A percentile compares a stretch with the other conserved stretches of the same genome.
phyloP scores from a whole-genome alignment of 2,113 vertebrate species.

The Hucho hucho region DNA sequence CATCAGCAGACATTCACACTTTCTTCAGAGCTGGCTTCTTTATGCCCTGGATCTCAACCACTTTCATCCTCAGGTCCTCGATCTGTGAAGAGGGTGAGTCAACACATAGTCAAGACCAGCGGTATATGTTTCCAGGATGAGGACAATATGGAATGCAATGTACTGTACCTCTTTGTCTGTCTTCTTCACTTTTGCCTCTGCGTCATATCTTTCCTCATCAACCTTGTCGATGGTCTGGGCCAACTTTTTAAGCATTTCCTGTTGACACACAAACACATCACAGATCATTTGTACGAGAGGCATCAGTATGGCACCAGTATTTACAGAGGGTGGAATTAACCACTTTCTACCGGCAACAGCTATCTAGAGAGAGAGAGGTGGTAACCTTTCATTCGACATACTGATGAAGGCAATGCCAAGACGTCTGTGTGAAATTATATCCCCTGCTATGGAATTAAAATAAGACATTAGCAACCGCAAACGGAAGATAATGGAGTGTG shows the following conservation, averaged over 20 bases:
- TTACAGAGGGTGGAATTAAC: too few relatives aligned
- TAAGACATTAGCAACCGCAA: too few relatives aligned
- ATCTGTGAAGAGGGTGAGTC: constrained; percentile 31
- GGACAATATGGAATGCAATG: neutral
- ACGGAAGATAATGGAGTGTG: too few relatives aligned
- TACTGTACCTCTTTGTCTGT: constrained; percentile 84
- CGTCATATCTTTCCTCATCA: constrained; percentile 93
- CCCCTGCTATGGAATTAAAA: too few relatives aligned
- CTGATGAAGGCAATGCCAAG: too few relatives aligned
- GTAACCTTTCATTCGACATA: too few relatives aligned
- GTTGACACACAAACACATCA: constrained; percentile 13
- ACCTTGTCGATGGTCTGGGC: constrained; percentile 80
- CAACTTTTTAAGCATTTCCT: constrained; percentile 92
- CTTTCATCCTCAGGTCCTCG: constrained; percentile 66
- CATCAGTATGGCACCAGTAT: too few relatives aligned
- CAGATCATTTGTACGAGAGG: neutral
- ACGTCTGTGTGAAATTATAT: too few relatives aligned
- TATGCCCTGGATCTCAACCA: constrained; percentile 59
- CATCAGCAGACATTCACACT: constrained; percentile 68
- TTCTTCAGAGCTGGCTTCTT: constrained; percentile 71
- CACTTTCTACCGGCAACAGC: too few relatives aligned
- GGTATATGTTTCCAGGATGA: neutral
- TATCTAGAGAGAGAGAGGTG: too few relatives aligned
- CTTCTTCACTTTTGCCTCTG: constrained; percentile 83
- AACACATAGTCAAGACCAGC: neutral